Evolutionary conservation across 2,113 vertebrate species (phyloP), one percentile per base, ranked within the genome.

Genomic region (Hemiprocne comata): DNA sequence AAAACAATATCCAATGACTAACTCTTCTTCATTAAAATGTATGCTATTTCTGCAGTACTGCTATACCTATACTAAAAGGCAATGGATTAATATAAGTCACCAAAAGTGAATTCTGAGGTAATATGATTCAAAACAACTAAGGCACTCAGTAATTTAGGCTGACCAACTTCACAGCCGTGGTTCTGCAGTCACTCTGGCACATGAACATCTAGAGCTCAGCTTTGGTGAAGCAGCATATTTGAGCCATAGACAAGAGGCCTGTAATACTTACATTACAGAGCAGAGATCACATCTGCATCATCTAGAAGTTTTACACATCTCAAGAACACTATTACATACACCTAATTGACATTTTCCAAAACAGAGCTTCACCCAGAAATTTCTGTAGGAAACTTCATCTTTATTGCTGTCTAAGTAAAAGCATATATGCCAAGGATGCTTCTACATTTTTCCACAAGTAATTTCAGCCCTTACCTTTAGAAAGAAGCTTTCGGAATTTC

Each of bases 401-500:
- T 84, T 18, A 77, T 3, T 74, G 33, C 64, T 89, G 14, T 46
- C 79, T 46, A 83, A 80, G 19, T 42, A 28, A 80, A 84, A 88
- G 48, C 25, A 76, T 15, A 24, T 48, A 55, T 19, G 48, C n/a
- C 13, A 60, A 34, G 15, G 64, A 70, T 2, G 2, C 20, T 31
- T 40, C 25, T 7, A 58, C 6, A n/a, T 66, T 85, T 50, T 81
- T 53, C 24, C 58, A 7, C 4, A 44, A 13, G 46, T 58, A 17
- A 87, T 18, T 81, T 82, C 75, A 86, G 31, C 51, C 69, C 90
- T 97, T 96, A 99, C 99, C 99, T 99, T 99, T 99, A 85, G 99
- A 99, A 85, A 99, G 98, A 11, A 99, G 98, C 95, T 99, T 99
- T 95, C 99, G 97, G 95, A 99, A 99, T 90, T 99, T 99, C 96